These are phyloP conservation scores for Meteorus sp. DNA, from an alignment of 1,140 invertebrate genomes.

Conservation along the genomic window DNA sequence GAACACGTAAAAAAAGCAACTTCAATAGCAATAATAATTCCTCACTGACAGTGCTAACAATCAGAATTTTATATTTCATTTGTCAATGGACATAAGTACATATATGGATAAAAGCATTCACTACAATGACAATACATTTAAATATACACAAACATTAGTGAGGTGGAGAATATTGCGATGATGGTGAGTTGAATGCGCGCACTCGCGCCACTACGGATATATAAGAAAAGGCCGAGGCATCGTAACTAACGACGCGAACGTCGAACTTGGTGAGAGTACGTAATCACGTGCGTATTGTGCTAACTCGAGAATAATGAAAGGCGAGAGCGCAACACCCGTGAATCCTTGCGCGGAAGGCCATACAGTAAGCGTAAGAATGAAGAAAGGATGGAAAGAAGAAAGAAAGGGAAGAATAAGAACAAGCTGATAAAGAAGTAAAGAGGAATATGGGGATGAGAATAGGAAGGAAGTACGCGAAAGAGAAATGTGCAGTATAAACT, in stretches of 20 bases:
- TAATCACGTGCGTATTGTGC: slow-evolving; percentile 27
- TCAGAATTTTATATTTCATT: too few relatives aligned
- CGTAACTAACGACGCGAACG: slow-evolving; percentile 16
- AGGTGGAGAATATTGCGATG: too few relatives aligned
- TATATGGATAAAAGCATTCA: too few relatives aligned
- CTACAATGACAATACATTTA: too few relatives aligned
- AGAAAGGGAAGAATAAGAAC: slow-evolving; percentile 14
- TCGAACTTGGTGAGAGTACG: slow-evolving; percentile 18
- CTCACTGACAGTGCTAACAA: too few relatives aligned
- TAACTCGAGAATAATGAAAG: slow-evolving; percentile 26
- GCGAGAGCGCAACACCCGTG: slow-evolving; percentile 21
- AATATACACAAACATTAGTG: too few relatives aligned
- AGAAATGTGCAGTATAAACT: background rate
- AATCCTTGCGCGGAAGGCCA: slow-evolving; percentile 25
- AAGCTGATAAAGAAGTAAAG: slow-evolving; percentile 11
- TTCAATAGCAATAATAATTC: too few relatives aligned
- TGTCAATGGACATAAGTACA: too few relatives aligned
- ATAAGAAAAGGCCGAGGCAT: slow-evolving; percentile 6
- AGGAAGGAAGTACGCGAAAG: slow-evolving; percentile 7
- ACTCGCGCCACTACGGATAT: too few relatives aligned
- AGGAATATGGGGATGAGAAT: slow-evolving; percentile 16
- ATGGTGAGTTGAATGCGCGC: too few relatives aligned
- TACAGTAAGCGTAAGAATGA: slow-evolving; percentile 13
- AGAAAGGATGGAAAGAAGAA: slow-evolving; percentile 9
- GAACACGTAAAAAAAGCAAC: background rate